A percentile compares a stretch with the other conserved stretches of the same genome.
phyloP scores from a whole-genome alignment of 2,888 invertebrate genomes.

The Nomada goodeniana region DNA sequence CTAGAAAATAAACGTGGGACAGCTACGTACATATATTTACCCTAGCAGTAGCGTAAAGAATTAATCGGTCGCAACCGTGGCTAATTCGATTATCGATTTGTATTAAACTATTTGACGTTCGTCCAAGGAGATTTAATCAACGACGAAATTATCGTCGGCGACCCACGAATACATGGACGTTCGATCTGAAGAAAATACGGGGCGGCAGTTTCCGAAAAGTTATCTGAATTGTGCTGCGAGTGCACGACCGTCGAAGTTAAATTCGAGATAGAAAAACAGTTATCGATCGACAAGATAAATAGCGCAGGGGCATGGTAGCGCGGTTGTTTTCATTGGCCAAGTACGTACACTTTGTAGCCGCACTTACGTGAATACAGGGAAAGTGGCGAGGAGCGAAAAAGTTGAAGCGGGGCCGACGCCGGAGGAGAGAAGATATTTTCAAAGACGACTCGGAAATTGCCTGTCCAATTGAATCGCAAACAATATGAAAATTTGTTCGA shows the following conservation, averaged over 20 bases:
- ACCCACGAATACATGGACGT: neutral
- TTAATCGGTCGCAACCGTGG: neutral
- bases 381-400: slow-evolving; percentile 56
- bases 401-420: slow-evolving; percentile 45
- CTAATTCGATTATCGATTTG: neutral
- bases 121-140: neutral
- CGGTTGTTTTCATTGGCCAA: slow-evolving; percentile 62
- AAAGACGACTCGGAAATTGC: slow-evolving; percentile 82
- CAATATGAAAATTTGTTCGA: slow-evolving; percentile 84
- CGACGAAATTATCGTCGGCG: neutral
- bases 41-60: neutral
- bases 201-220: slow-evolving; percentile 25
- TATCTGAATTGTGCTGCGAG: neutral
- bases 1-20: no score
- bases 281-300: slow-evolving; percentile 70
- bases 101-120: neutral
- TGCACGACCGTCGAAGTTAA: slow-evolving; percentile 39
- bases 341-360: slow-evolving; percentile 46
- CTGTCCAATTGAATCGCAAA: slow-evolving; percentile 84
- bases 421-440: slow-evolving; percentile 76
- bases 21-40: no score
- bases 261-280: slow-evolving; percentile 63
- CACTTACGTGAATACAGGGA: slow-evolving; percentile 59
- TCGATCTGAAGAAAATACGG: slow-evolving; percentile 29
- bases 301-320: slow-evolving; percentile 46